phyloP scores from a whole-genome alignment of 2,113 vertebrate genomes.

The Leucosticte australis region DNA sequence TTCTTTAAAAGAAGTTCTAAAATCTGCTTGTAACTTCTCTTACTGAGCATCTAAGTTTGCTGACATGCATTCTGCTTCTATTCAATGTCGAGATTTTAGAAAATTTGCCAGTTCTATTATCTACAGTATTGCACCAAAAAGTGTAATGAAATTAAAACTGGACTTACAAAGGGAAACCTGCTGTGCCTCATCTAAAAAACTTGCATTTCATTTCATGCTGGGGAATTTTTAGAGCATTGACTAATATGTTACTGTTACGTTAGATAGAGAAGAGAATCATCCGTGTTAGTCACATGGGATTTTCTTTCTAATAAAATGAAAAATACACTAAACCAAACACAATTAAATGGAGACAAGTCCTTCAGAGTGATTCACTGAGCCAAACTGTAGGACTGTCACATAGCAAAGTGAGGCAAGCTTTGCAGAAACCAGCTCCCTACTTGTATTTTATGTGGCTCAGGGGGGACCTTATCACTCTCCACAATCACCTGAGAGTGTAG shows the following conservation, averaged over 20 bases:
- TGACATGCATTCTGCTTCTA: background rate
- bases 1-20: background rate
- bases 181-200: background rate
- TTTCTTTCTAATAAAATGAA: background rate
- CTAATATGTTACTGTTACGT: background rate
- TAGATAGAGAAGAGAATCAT: background rate
- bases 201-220: background rate
- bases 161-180: background rate
- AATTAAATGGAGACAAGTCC: background rate
- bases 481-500: background rate
- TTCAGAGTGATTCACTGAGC: background rate
- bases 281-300: background rate
- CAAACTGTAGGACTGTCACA: background rate
- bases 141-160: background rate
- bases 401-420: background rate
- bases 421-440: background rate
- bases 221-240: background rate
- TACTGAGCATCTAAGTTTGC: background rate
- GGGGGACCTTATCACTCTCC: fast-evolving
- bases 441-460: background rate
- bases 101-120: background rate
- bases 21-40: background rate
- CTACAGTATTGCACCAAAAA: background rate
- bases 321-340: background rate
- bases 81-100: background rate